Conservation (phyloP, 2,888 invertebrate species). For the Drosophila longiperda region DNA sequence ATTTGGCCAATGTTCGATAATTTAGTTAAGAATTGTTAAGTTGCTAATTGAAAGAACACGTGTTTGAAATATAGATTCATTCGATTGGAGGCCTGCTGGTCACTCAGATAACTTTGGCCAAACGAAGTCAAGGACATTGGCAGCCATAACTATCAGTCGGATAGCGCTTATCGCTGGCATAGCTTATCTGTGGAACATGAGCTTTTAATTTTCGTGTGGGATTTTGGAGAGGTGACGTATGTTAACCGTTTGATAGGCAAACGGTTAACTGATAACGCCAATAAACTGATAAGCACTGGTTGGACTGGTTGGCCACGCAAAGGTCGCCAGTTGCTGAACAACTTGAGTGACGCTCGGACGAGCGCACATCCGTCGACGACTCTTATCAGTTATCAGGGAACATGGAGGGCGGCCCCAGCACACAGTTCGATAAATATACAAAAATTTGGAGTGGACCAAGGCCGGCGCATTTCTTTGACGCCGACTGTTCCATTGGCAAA, state of each 20-base stretch:
- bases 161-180: background rate
- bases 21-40: too few relatives aligned
- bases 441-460: constrained; percentile 83
- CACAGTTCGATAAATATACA: constrained; percentile 82
- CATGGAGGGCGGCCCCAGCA: constrained; percentile 72
- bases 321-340: constrained; percentile 56
- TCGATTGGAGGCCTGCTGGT: background rate
- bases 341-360: constrained; percentile 55
- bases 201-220: constrained; percentile 43
- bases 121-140: constrained; percentile 23
- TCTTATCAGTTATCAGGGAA: constrained; percentile 60
- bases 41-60: too few relatives aligned
- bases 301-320: constrained; percentile 36
- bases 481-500: constrained; percentile 82
- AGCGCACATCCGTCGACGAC: constrained; percentile 12
- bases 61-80: background rate
- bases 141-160: constrained; percentile 28
- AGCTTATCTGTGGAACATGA: constrained; percentile 45
- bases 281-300: constrained; percentile 3
- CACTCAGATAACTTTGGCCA: background rate
- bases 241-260: constrained; percentile 56
- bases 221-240: constrained; percentile 60
- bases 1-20: too few relatives aligned
- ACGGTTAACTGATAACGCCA: constrained; percentile 56
- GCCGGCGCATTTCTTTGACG: constrained; percentile 78